Evolutionary conservation across 2,797 vertebrate genomes (phyloP).

Genomic region (Chelidonichthys spinosus): DNA sequence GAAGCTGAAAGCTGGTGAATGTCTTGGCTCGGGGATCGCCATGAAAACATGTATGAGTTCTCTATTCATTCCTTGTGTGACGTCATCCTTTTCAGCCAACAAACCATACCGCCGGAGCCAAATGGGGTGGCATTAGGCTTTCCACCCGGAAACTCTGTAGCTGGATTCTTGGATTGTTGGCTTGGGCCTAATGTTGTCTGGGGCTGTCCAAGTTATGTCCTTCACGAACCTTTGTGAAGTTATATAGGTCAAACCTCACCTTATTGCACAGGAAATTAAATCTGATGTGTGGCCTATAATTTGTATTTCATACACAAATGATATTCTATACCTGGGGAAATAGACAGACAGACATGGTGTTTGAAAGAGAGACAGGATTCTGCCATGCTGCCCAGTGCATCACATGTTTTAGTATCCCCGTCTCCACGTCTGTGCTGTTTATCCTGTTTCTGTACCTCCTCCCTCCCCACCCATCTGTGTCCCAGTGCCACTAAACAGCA

Average conservation of each 20-base stretch:
- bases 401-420: background rate
- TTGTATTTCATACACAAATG: background rate
- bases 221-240: background rate
- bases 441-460: slow-evolving; percentile 29
- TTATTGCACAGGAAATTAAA: background rate
- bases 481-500: slow-evolving; percentile 66
- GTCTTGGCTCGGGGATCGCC: slow-evolving; percentile 28
- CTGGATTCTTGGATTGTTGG: slow-evolving; percentile 13
- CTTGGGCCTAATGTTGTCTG: slow-evolving; percentile 2
- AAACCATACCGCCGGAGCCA: slow-evolving; percentile 39
- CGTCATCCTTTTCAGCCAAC: slow-evolving; percentile 53
- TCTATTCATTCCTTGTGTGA: slow-evolving; percentile 63
- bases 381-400: background rate
- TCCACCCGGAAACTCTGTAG: slow-evolving; percentile 32
- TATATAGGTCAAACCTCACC: slow-evolving; percentile 11
- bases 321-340: background rate
- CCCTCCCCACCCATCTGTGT: slow-evolving; percentile 66
- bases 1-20: slow-evolving; percentile 33
- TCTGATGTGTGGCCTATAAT: background rate
- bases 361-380: background rate
- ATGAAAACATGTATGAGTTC: slow-evolving; percentile 55
- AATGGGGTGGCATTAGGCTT: slow-evolving; percentile 27
- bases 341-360: background rate
- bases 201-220: background rate
- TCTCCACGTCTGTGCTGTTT: slow-evolving; percentile 26